phyloP scores from a whole-genome alignment of 2,113 vertebrate genomes.

The Hymenochirus boettgeri region DNA sequence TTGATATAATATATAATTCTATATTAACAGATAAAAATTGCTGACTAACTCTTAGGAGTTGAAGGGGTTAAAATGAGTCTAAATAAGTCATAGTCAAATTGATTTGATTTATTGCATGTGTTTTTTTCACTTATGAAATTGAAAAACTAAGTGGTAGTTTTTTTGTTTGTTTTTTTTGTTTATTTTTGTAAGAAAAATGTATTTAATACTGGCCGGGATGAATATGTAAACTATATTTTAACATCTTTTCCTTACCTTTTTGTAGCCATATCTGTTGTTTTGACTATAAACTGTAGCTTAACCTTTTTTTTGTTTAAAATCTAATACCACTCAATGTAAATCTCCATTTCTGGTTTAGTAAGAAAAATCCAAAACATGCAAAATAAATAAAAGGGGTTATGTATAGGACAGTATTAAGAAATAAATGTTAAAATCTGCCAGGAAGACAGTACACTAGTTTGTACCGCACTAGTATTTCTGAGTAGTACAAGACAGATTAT shows the following conservation, averaged over 20 bases:
- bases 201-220: too few species aligned
- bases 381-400: constrained; percentile 21
- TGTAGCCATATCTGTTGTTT: too few species aligned
- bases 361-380: neutral
- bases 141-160: constrained; percentile 57
- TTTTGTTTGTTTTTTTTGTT: neutral
- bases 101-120: constrained; percentile 61
- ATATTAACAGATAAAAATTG: neutral
- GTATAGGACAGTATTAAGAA: constrained; percentile 9
- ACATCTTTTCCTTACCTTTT: too few species aligned
- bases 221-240: too few species aligned
- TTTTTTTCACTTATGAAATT: constrained; percentile 50
- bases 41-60: constrained; percentile 30
- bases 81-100: constrained; percentile 24
- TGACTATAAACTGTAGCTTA: too few species aligned
- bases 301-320: too few species aligned
- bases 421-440: constrained; percentile 23
- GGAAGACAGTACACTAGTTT: constrained; percentile 44
- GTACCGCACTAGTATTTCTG: constrained; percentile 19
- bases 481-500: constrained; percentile 39
- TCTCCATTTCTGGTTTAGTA: constrained; percentile 12
- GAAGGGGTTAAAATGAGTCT: constrained; percentile 35
- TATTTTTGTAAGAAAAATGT: too few species aligned
- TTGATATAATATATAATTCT: neutral
- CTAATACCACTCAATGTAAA: neutral